These are phyloP conservation scores for Thymelicus lineola DNA, from an alignment of 2,888 invertebrate genomes.

Conservation along the genomic window DNA sequence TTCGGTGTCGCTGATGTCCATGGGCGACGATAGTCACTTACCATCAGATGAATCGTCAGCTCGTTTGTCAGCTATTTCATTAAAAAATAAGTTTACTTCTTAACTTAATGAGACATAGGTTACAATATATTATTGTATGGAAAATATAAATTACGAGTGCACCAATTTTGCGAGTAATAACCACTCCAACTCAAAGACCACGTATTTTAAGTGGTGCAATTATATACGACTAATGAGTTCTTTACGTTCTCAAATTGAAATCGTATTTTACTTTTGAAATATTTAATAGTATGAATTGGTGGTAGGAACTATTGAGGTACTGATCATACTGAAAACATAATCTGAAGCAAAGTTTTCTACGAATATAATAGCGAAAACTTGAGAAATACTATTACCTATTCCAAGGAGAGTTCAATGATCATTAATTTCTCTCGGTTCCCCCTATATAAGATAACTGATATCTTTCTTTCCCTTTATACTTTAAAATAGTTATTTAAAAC, in stretches of 20 bases:
- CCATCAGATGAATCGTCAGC: too few relatives aligned
- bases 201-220: neutral
- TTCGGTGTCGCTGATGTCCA: too few relatives aligned
- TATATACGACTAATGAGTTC: slow-evolving; percentile 6
- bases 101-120: too few relatives aligned
- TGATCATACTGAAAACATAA: neutral
- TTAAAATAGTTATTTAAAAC: slow-evolving; percentile 42
- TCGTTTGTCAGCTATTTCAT: too few relatives aligned
- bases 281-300: neutral
- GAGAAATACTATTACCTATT: neutral
- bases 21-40: too few relatives aligned
- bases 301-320: neutral
- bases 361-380: slow-evolving; percentile 13
- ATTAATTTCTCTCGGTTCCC: slow-evolving; percentile 5
- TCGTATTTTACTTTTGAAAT: neutral
- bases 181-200: slow-evolving; percentile 7
- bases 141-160: too few relatives aligned
- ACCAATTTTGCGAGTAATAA: neutral
- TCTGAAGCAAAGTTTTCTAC: slow-evolving; percentile 1
- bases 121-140: too few relatives aligned
- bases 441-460: neutral
- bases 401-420: neutral
- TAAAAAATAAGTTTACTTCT: too few relatives aligned
- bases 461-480: slow-evolving; percentile 15
- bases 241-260: neutral